Evolutionary conservation across 64 coral and sea anemone species (phyloP), one percentile per base, ranked within the genome.

Genomic region (Stichodactyla helianthus): DNA sequence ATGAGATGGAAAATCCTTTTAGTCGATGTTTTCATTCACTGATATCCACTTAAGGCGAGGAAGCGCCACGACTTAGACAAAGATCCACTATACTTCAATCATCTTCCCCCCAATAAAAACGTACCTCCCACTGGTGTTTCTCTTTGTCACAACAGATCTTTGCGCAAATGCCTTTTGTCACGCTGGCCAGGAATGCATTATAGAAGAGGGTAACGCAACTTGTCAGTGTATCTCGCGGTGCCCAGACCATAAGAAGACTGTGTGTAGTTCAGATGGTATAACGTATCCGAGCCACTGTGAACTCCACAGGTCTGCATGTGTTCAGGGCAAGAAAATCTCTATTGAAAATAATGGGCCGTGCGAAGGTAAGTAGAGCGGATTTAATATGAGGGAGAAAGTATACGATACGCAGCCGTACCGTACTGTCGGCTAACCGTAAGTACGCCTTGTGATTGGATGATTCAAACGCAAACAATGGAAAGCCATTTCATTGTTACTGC

Each of bases 221-320:
- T 91, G 89, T 65, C 20, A 86, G 77, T 91, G 89, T 51, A 81
- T 65, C 55, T 54, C 77, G 53, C 64, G 77, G 50, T 91, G 89
- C 20, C 84, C 89, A 59, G 59, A 82, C 14, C 84, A 86, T 55
- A 74, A 81, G 15, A 86, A 91, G 15, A 71, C 84, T 86, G 89
- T 91, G 20, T 91, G 89, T 82, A 84, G 89, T 28, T 91, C 89
- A 15, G 85, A 91, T 57, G 89, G 89, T 0, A 87, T 91, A 18
- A 86, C 84, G 1, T 91, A 60, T 62, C 89, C 84, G 7, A 91
- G 79, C 59, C 89, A 91, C 84, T 91, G 89, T 59, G 89, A 91
- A 50, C 31, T 91, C 19, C 89, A 91, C 89, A 59, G 84, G 17
- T 82, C 63, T 79, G 84, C 89, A 22, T 91, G 89, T 51, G 77